Evolutionary conservation across 2,797 vertebrate genomes (phyloP), one percentile per base, ranked within the genome.

Genomic region (Benthosema pterotum): DNA sequence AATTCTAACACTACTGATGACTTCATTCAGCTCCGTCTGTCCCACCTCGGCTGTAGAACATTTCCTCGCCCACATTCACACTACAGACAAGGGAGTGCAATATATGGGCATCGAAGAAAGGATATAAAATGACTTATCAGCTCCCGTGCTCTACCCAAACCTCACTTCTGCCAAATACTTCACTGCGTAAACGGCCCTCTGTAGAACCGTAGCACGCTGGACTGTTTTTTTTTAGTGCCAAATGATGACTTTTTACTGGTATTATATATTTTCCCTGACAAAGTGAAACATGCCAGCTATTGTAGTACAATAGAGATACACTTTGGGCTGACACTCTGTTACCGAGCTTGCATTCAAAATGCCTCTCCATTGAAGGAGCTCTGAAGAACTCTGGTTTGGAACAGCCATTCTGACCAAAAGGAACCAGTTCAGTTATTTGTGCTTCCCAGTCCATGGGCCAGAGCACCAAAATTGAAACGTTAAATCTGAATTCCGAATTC

Each of bases 301-400:
- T 32, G 28, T 32, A 7, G 4, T 32, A 32, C 28, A 32, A 32
- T 32, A 32, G 4, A 67, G 4, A 15, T 17, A 28, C 12, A 15
- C 38, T 0, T 15, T 28, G 5, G 42, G 52, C 22, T 53, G 52
- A 57, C 67, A 67, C 70, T 8, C 52, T 54, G 42, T 9, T 68
- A 55, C 14, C 2, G 7, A 55, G 56, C 25, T 68, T 65, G 14
- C 38, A 14, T 32, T 15, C 58, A 19, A 65, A 65, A 38, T 60
- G 15, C 5, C 12, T 12, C 55, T n/a, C 56, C 60, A 4, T 46
- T 69, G 32, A 74, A 56, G 4, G 32, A 42, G 45, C 18, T 28
- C 28, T n/a, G n/a, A n/a, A n/a, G n/a, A 1, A 28, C 51, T 74
- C 47, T 65, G 65, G 11, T 74, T 69, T 74, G 19, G 59, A 56